Base-by-base conservation (phyloP, 2,113 vertebrate genomes). In the Murina feae region DNA sequence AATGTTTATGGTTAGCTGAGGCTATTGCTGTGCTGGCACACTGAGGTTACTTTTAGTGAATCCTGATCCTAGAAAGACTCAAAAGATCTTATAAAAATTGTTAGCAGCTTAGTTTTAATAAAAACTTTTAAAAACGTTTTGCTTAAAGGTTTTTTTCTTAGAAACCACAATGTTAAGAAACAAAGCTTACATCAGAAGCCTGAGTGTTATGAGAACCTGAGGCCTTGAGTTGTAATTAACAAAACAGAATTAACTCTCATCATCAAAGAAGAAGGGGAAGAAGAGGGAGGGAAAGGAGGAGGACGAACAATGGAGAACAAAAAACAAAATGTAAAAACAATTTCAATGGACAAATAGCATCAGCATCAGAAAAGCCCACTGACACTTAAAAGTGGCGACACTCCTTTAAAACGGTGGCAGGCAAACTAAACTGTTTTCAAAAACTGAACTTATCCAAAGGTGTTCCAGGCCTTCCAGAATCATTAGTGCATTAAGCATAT, bases 351-450 rank as follows among this genome's bases (percentile, higher is more conserved):
- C 39, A 93, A 96, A 96, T 28, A 96, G 2, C 5, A 91, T 82
- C 96, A 95, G 16, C 35, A 95, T 58, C 28, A 93, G 44, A 90
- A 90, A 82, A 91, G 8, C 5, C 28, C 53, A 74, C 60, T 81
- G 84, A 91, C 60, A 91, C 37, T 85, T 89, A 53, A 86, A 96
- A 95, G 78, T 96, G 53, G 53, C 32, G 25, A 96, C 84, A 69
- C 83, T 0, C 0, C 80, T 95, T 93, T 96, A 89, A 97, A 85
- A 68, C 44, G 95, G 23, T 86, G 81, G 58, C 66, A 91, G 93
- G 35, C 2, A 94, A 96, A 96, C 74, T 90, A 47, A 39, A 94
- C 78, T 96, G 71, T 91, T 96, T 1, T 30, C 76, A 92, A 93
- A 96, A 96, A 85, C 11, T 17, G 49, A 85, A 69, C 21, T 65